Evolutionary conservation across 2,113 vertebrate species (phyloP), one percentile per base, ranked within the genome.

Genomic region (Nerophis lumbriciformis): DNA sequence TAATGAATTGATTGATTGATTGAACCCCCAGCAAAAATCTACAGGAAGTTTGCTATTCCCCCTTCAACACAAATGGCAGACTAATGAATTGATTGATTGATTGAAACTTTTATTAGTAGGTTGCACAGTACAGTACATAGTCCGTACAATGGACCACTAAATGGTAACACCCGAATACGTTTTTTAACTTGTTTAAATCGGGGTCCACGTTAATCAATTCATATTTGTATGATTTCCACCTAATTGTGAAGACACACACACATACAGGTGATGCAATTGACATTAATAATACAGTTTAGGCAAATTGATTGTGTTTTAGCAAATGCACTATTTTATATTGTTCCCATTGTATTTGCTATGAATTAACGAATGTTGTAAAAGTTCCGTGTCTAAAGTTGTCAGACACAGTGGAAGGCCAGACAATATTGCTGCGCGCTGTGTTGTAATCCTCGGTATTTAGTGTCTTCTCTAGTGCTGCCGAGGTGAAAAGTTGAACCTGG

Each of bases 401-500:
- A 61, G 56, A 60, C 45, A 63, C 59, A 16, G 47, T 19, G 60
- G 53, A 59, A 70, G 72, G 68, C 68, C 45, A 12, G 59, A 72
- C 39, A 13, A 73, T 76, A 76, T 71, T 84, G 77, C 65, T 53
- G 70, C 9, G 38, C 65, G 63, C 78, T 37, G 55, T 45, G 53
- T 63, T 45, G 70, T 84, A 82, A 83, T 84, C 84, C 81, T 70
- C 21, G 64, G 83, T 79, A 74, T 84, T 83, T 72, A 65, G 71
- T 76, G 65, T 76, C 73, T 81, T 83, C 83, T 84, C 81, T 78
- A 69, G 45, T 79, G 72, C 81, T 73, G 85, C 72, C 37, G 84
- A 86, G 85, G 83, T 86, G 85, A 88, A 87, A 84, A 87, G 84
- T 89, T 87, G 81, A 89, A 87, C 77, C 71, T 79, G 73, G 70